Conservation (phyloP, 2,888 invertebrate species). For the Chymomyza caudatula region DNA sequence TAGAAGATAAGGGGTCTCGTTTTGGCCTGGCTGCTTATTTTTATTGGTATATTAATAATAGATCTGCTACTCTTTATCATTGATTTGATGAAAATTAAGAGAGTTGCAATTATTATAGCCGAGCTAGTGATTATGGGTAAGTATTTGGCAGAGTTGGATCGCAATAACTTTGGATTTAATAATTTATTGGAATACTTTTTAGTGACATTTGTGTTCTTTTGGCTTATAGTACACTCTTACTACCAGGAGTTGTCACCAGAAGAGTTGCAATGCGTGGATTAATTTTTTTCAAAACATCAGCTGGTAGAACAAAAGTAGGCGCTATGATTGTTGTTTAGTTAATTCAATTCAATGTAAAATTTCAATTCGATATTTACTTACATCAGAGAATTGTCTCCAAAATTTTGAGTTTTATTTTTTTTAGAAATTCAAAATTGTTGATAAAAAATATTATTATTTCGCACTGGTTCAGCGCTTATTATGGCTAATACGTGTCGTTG, state of each 20-base stretch:
- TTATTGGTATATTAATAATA: constrained; percentile 3
- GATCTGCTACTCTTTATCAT: constrained; percentile 13
- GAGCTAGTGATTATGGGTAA: constrained; percentile 12
- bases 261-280: too few species aligned
- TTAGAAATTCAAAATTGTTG: constrained; percentile 22
- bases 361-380: background rate
- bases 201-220: constrained; percentile 18
- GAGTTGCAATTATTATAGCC: background rate
- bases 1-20: constrained; percentile 22
- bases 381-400: background rate
- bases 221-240: constrained; percentile 22
- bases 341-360: background rate
- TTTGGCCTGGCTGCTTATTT: constrained; percentile 24
- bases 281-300: too few species aligned
- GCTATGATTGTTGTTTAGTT: background rate
- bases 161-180: background rate
- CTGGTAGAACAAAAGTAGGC: background rate
- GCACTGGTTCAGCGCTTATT: background rate
- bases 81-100: background rate
- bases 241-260: background rate
- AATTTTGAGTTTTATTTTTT: constrained; percentile 10
- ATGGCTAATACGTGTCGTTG: constrained; percentile 48
- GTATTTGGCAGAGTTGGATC: too few species aligned
- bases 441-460: background rate
- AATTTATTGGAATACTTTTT: background rate